These are phyloP conservation scores for Upupa epops DNA, from an alignment of 2,113 vertebrate genomes.

Conservation along the genomic window DNA sequence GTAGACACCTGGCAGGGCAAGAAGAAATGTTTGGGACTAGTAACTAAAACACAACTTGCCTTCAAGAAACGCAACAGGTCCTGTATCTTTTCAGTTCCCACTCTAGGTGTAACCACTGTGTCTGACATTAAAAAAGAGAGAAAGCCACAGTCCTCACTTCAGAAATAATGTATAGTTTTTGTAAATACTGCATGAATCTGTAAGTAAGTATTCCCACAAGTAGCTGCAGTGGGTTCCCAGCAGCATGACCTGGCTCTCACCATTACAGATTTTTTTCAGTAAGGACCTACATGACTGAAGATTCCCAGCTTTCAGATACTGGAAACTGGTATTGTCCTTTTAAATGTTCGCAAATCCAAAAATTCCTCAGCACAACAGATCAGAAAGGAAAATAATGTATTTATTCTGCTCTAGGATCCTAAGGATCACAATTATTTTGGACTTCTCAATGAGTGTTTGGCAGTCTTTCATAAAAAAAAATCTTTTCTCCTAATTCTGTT, in stretches of 20 bases:
- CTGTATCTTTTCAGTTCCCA: not conserved
- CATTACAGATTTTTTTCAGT: accelerated
- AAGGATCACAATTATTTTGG: not conserved
- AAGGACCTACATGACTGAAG: not conserved
- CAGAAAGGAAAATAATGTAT: not conserved
- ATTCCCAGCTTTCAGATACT: accelerated
- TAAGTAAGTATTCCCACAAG: not conserved
- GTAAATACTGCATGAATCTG: not conserved
- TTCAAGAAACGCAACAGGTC: not conserved
- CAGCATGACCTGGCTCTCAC: not conserved
- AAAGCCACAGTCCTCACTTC: not conserved
- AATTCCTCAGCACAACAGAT: not conserved
- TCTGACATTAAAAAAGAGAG: not conserved
- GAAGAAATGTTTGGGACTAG: not conserved
- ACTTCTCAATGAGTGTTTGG: not conserved
- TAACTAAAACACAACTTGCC: not conserved
- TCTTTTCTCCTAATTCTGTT: not conserved
- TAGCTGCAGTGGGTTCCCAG: not conserved
- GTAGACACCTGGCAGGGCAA: not conserved
- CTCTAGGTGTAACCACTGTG: not conserved
- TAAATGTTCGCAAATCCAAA: not conserved
- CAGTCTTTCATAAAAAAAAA: not conserved
- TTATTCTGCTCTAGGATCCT: not conserved
- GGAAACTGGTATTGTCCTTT: not conserved
- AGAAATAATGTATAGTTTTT: not conserved